These are phyloP conservation scores for Harpagoxenus sublaevis DNA, from an alignment of 2,888 invertebrate genomes.

Conservation along the genomic window DNA sequence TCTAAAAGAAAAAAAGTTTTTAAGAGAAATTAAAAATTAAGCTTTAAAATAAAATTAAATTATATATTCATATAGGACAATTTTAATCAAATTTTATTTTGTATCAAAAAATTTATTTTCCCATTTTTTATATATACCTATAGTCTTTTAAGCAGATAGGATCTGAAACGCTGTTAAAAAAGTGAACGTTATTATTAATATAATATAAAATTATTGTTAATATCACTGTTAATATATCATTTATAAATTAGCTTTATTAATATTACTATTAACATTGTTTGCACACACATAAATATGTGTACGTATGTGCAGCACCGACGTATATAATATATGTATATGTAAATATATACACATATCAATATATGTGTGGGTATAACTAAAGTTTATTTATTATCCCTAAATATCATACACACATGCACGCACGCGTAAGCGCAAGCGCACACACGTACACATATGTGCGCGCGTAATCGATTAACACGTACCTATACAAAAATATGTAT, in stretches of 20 bases:
- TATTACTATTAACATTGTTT: background rate
- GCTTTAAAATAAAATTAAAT: background rate
- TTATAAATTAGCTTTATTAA: background rate
- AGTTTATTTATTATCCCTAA: conserved; percentile 10
- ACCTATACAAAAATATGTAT: background rate
- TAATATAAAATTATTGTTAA: background rate
- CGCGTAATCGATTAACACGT: background rate
- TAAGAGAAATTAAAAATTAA: background rate
- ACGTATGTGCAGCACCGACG: background rate
- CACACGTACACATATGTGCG: background rate
- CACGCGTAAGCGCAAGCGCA: too few species aligned
- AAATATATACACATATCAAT: background rate
- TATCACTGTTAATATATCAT: background rate
- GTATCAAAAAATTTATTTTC: background rate
- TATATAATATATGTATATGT: background rate
- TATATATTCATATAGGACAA: background rate
- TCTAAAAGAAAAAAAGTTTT: background rate
- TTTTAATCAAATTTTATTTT: background rate
- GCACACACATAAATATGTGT: background rate
- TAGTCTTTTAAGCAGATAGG: background rate
- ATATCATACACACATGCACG: background rate
- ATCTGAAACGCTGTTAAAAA: background rate
- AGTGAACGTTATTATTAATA: background rate
- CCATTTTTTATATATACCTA: background rate
- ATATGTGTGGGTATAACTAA: background rate